phyloP scores from a whole-genome alignment of 2,797 vertebrate genomes.

The Psittacula echo region DNA sequence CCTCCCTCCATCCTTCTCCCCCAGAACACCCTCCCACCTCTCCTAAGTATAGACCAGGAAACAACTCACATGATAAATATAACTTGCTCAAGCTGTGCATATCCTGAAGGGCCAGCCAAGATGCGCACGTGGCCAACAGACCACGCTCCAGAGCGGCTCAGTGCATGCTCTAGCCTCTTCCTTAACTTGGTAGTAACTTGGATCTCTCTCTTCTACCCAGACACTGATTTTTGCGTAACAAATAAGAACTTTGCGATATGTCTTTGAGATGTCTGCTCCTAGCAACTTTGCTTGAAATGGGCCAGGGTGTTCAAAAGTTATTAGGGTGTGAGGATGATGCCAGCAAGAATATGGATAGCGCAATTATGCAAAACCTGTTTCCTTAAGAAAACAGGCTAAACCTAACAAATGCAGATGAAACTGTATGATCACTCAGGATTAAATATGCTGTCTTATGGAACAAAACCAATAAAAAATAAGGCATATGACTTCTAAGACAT shows the following conservation, averaged over 20 bases:
- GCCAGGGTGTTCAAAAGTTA: neutral
- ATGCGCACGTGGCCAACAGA: neutral
- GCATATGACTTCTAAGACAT: neutral
- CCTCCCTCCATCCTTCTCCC: neutral
- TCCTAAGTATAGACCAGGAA: neutral
- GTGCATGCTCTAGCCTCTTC: neutral
- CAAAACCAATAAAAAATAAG: neutral
- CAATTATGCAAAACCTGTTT: neutral
- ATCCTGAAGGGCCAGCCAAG: slow-evolving; percentile 2
- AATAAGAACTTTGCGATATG: neutral
- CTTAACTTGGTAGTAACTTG: neutral
- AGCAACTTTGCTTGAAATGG: neutral
- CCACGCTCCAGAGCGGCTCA: rapidly evolving
- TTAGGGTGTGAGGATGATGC: neutral
- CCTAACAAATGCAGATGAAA: slow-evolving; percentile 3
- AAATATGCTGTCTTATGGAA: neutral
- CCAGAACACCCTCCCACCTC: neutral
- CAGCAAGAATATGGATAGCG: neutral
- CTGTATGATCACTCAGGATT: neutral
- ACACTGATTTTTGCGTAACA: neutral
- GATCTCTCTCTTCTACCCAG: neutral
- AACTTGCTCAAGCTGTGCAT: neutral
- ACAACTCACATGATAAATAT: neutral
- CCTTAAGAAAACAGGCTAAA: slow-evolving; percentile 15
- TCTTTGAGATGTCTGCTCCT: neutral